Conservation (phyloP, 2,113 vertebrate species). For the Laticauda colubrina region DNA sequence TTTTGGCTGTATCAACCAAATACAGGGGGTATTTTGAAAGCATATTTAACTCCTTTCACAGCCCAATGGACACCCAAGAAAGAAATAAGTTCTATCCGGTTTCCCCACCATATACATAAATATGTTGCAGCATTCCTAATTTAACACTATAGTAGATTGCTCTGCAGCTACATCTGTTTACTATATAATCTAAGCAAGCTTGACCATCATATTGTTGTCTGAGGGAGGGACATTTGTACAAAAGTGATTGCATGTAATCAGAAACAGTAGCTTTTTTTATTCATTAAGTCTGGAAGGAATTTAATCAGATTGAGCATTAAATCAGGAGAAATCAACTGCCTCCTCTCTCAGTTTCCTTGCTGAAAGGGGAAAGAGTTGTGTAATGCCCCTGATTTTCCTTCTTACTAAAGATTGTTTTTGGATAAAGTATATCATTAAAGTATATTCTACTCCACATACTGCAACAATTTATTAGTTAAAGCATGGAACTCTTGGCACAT, state of each 20-base stretch:
- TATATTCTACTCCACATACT: background rate
- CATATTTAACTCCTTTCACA: background rate
- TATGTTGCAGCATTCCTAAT: background rate
- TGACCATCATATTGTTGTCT: background rate
- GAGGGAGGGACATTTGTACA: background rate
- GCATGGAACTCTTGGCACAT: background rate
- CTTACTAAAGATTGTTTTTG: background rate
- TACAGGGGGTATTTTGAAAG: background rate
- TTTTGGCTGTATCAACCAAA: no score
- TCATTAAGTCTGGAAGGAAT: background rate
- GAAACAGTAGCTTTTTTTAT: background rate
- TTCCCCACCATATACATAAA: background rate
- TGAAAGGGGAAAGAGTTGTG: accelerated
- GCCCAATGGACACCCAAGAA: background rate
- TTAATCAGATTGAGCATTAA: background rate
- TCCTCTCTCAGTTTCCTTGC: background rate
- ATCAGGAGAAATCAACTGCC: background rate
- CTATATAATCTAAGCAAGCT: background rate
- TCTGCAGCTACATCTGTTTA: background rate
- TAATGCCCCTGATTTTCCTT: background rate
- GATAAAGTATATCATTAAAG: background rate
- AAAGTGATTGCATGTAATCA: background rate
- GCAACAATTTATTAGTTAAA: background rate
- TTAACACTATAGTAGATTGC: background rate
- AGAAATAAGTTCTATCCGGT: background rate